These are phyloP conservation scores for Callocephalon fimbriatum DNA, from an alignment of 2,113 vertebrate genomes.

Conservation along the genomic window DNA sequence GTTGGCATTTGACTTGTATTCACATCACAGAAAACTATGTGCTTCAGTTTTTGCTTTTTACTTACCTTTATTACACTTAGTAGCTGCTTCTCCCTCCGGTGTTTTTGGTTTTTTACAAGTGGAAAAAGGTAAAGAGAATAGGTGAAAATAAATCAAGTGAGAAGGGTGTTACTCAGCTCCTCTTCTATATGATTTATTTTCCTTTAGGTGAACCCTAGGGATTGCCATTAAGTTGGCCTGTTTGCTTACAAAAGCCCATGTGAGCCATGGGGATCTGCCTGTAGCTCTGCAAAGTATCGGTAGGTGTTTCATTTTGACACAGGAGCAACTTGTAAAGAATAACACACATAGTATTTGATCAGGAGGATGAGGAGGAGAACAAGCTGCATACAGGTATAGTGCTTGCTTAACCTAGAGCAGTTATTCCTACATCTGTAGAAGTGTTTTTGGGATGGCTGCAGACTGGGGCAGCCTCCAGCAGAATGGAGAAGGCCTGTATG, in stretches of 20 bases:
- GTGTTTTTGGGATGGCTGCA: background rate
- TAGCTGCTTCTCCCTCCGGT: background rate
- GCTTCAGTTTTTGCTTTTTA: background rate
- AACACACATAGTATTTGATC: background rate
- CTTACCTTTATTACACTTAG: background rate
- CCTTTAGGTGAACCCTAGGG: background rate
- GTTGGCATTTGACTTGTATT: background rate
- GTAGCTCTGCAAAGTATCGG: fast-evolving
- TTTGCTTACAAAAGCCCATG: fast-evolving
- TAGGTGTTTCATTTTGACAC: background rate
- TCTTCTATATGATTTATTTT: background rate
- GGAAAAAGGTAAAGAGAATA: background rate
- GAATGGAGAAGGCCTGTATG: background rate
- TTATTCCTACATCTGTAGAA: fast-evolving
- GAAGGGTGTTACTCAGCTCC: background rate
- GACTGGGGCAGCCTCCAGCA: fast-evolving
- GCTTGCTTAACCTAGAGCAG: background rate
- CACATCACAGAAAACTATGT: fast-evolving
- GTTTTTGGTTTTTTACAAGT: background rate
- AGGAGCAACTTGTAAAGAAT: background rate
- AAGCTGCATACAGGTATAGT: background rate
- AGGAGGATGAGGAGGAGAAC: background rate
- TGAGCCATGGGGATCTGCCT: background rate
- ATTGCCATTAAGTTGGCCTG: background rate
- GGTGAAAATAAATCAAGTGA: background rate